Conservation (phyloP, 2,888 invertebrate genomes). For the Nezara viridula region DNA sequence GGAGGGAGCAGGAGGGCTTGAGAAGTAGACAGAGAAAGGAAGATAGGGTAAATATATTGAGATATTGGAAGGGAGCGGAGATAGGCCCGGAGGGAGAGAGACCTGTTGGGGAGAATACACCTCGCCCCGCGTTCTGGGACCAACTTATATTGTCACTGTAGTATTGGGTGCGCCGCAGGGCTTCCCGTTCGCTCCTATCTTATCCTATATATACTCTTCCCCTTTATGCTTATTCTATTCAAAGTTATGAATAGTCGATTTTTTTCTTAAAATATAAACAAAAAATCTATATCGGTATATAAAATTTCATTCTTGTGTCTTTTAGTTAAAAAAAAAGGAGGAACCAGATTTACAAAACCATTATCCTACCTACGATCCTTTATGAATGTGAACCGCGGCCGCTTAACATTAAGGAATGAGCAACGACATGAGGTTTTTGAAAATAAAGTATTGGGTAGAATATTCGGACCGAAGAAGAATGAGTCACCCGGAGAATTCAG, state of each 20-base stretch:
- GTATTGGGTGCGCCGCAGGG: slow-evolving; percentile 31
- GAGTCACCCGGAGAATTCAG: too few relatives aligned
- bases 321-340: too few relatives aligned
- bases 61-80: slow-evolving; percentile 18
- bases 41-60: slow-evolving; percentile 29
- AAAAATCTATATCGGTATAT: too few relatives aligned
- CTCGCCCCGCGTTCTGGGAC: not conserved
- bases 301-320: too few relatives aligned
- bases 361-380: too few relatives aligned
- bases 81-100: slow-evolving; percentile 40
- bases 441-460: too few relatives aligned
- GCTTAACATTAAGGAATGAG: too few relatives aligned
- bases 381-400: too few relatives aligned
- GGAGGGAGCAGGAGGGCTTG: not conserved
- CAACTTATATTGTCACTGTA: slow-evolving; percentile 33
- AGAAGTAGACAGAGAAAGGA: not conserved
- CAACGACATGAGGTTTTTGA: too few relatives aligned
- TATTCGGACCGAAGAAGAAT: too few relatives aligned
- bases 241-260: not conserved
- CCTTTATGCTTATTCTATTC: not conserved
- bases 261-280: not conserved
- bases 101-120: not conserved
- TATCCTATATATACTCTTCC: not conserved
- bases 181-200: not conserved
- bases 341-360: too few relatives aligned